Conservation (phyloP, 2,888 invertebrate species). For the Eucera pruinosa region DNA sequence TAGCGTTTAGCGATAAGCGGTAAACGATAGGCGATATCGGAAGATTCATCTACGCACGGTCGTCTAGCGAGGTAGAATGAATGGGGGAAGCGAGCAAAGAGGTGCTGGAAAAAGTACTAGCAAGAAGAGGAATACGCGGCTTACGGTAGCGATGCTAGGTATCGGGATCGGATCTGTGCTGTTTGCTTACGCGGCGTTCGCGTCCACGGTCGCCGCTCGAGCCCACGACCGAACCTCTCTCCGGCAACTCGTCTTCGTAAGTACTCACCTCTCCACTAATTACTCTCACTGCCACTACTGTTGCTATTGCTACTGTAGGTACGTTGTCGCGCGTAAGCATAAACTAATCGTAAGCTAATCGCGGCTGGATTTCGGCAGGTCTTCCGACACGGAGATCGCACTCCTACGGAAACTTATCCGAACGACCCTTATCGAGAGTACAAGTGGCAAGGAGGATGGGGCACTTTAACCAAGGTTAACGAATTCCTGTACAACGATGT, state of each 20-base stretch:
- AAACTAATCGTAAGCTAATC: no score
- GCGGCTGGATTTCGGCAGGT: constrained; percentile 87
- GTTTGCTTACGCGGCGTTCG: constrained; percentile 76
- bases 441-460: constrained; percentile 93
- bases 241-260: constrained; percentile 76
- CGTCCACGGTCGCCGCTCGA: constrained; percentile 32
- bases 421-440: constrained; percentile 92
- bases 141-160: constrained; percentile 71
- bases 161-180: constrained; percentile 71
- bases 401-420: constrained; percentile 90
- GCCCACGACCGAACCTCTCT: constrained; percentile 37
- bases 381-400: constrained; percentile 93
- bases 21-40: no score
- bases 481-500: no score
- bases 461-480: constrained; percentile 91
- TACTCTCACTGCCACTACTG: no score
- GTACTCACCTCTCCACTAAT: constrained; percentile 48
- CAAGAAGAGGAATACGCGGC: no score
- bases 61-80: constrained; percentile 71
- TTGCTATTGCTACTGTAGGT: no score
- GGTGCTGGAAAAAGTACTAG: constrained; percentile 68
- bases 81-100: constrained; percentile 56
- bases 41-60: no score
- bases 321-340: no score
- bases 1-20: no score